These are phyloP conservation scores for Indri indri DNA, from an alignment of 2,113 vertebrate genomes.

Conservation along the genomic window DNA sequence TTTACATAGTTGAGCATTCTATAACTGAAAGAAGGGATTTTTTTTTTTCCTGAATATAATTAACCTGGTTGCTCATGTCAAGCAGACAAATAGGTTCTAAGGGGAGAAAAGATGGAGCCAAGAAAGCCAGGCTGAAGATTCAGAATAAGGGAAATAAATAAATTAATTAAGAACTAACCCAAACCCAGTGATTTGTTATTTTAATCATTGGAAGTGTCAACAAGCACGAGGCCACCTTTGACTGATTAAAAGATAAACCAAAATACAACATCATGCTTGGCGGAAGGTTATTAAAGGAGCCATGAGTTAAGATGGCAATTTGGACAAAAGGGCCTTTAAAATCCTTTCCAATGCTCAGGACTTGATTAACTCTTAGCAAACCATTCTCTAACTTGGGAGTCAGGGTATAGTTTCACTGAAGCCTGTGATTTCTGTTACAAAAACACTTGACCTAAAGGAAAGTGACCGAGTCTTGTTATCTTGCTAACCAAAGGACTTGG, in stretches of 20 bases:
- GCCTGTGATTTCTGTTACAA: neutral
- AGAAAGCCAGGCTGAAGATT: neutral
- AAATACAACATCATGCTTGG: neutral
- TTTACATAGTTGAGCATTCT: conserved; percentile 31
- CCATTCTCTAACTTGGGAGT: neutral
- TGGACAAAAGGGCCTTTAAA: neutral
- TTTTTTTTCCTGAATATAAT: conserved; percentile 32
- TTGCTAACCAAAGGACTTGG: neutral
- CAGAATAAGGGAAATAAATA: neutral
- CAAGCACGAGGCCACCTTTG: neutral
- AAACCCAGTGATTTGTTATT: neutral
- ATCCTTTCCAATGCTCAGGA: neutral
- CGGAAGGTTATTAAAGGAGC: neutral
- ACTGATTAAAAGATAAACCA: conserved; percentile 29
- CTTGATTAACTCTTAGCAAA: conserved; percentile 7
- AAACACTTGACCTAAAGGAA: conserved; percentile 26
- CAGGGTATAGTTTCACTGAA: neutral
- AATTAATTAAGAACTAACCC: neutral
- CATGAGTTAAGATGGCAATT: neutral
- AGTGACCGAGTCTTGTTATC: neutral
- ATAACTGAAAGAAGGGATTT: conserved; percentile 44
- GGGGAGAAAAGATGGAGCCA: neutral
- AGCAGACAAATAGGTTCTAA: conserved; percentile 14
- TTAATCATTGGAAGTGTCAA: conserved; percentile 8
- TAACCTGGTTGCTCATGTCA: conserved; percentile 21